phyloP scores from a whole-genome alignment of 2,113 vertebrate species.

The Nycticryphes semicollaris region DNA sequence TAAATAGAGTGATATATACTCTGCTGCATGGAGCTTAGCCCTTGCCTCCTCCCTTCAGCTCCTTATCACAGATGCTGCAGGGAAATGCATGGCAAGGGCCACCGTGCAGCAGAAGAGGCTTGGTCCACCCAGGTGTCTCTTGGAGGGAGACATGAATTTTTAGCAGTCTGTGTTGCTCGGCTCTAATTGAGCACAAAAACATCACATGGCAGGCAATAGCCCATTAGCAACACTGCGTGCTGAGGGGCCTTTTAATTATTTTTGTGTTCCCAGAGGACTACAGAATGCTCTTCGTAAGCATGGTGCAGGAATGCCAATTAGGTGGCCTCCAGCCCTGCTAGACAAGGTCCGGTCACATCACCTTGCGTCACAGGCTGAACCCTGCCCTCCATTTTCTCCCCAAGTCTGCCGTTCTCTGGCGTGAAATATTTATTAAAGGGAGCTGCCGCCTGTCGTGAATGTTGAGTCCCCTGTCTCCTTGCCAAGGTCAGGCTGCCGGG shows the following conservation, averaged over 20 bases:
- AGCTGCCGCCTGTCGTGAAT: neutral
- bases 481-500: conserved; percentile 21
- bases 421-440: conserved; percentile 66
- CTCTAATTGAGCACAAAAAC: conserved; percentile 50
- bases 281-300: conserved; percentile 27
- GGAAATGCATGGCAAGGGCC: neutral
- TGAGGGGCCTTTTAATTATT: conserved; percentile 67
- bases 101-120: neutral
- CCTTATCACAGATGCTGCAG: neutral
- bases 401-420: neutral
- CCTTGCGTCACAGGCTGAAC: conserved; percentile 64
- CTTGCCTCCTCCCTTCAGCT: neutral
- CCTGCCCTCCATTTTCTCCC: conserved; percentile 64
- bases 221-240: conserved; percentile 51
- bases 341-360: conserved; percentile 65
- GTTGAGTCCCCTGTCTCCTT: conserved; percentile 37
- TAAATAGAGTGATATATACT: neutral
- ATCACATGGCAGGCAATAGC: conserved; percentile 40
- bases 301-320: conserved; percentile 55
- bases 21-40: neutral
- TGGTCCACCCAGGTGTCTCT: conserved; percentile 3
- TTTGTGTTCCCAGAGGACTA: conserved; percentile 51
- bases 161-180: neutral
- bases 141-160: neutral
- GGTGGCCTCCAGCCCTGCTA: conserved; percentile 61